Percentiles rank a stretch among this genome's conserved stretches.
phyloP scores from a whole-genome alignment of 2,888 invertebrate genomes.

The Ephialtes manifestator region DNA sequence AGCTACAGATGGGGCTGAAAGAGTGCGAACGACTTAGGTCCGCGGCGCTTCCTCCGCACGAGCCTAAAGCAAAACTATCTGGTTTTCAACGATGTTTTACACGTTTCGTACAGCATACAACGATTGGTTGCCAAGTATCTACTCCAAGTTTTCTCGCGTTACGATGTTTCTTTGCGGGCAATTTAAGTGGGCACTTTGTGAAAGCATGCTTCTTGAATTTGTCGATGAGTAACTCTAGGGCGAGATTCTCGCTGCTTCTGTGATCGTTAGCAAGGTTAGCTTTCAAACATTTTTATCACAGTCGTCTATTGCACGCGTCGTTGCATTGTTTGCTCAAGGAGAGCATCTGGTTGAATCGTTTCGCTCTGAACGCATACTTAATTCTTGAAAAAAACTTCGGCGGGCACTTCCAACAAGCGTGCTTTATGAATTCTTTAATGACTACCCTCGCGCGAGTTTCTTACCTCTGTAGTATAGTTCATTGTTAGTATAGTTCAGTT shows the following conservation, averaged over 20 bases:
- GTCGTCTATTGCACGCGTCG: not conserved
- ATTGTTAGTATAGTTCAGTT: not conserved
- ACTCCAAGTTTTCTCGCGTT: slow-evolving; percentile 30
- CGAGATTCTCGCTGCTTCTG: not conserved
- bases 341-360: not conserved
- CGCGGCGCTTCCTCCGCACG: slow-evolving; percentile 5
- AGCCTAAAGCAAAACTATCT: slow-evolving; percentile 24
- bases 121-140: not conserved
- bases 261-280: not conserved
- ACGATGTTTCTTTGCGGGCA: slow-evolving; percentile 32
- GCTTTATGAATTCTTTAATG: slow-evolving; percentile 36
- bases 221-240: slow-evolving; percentile 16
- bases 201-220: slow-evolving; percentile 30
- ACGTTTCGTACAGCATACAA: not conserved
- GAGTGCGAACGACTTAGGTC: slow-evolving; percentile 36
- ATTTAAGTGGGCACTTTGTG: slow-evolving; percentile 49
- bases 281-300: slow-evolving; percentile 3
- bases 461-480: not conserved
- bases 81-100: slow-evolving; percentile 26
- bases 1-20: slow-evolving; percentile 15
- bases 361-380: not conserved
- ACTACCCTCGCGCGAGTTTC: slow-evolving; percentile 7
- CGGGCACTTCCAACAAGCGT: not conserved
- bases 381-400: not conserved
- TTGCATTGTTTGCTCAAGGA: not conserved